Base-by-base conservation (phyloP, 2,888 invertebrate genomes). In the Pheosia tremula region DNA sequence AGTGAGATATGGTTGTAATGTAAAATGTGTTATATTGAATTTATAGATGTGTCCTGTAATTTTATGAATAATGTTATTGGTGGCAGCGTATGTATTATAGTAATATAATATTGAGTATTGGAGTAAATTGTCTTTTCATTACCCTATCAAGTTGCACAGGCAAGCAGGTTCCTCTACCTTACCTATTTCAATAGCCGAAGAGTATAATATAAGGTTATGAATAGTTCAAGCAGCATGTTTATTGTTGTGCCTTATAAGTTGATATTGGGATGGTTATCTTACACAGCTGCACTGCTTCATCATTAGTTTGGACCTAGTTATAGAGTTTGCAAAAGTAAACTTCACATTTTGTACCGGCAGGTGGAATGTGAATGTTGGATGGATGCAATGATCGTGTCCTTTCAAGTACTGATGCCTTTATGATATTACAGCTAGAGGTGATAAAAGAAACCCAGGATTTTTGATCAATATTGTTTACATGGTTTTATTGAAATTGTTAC, bases 401-500 rank as follows among this genome's bases (percentile, higher is more conserved):
- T 77, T 9, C 64, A 79, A 62, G 66, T 81, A 52, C 38, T 85
- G 47, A 60, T 81, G 60, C 88, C 89, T 61, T 70, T 86, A 68
- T 89, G 76, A 84, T 56, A 13, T 13, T 47, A 50, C 49, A 55
- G 24, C 56, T 54, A 45, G 63, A 69, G 73, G 72, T 66, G 71
- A 71, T 71, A 82, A 84, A 84, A 72, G 77, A 87, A 89, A 86
- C 84, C 65, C 81, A 77, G 61, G 67, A 64, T 67, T 70, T 38
- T 83, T 86, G 83, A 89, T 90, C 85, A 85, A 86, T 90, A 89
- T 86, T 87, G 91, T 91, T 90, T 92, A 91, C 87, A 91, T 87
- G 86, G 86, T 91, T 92, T 92, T 92, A 91, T 92, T 93, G 90
- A 91, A 91, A 89, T 87, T 88, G 86, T 90, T 92, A 93, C 92